These are phyloP conservation scores for Diadegma fenestrale DNA, from an alignment of 2,888 invertebrate genomes.

Conservation along the genomic window DNA sequence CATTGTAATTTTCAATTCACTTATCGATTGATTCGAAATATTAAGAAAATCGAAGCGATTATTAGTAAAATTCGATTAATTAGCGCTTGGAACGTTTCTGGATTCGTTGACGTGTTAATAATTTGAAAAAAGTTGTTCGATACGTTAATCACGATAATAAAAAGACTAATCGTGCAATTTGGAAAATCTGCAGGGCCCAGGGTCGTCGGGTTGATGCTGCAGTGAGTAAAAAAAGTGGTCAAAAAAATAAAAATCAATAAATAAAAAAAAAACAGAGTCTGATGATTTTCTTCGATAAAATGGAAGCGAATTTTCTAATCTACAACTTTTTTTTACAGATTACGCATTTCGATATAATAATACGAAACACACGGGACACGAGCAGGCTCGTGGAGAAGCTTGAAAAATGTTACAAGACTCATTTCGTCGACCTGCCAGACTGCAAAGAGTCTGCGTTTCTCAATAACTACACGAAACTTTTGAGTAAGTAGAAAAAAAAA, in stretches of 20 bases:
- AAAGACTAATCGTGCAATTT: not conserved
- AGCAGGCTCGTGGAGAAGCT: slow-evolving; percentile 81
- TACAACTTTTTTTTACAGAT: slow-evolving; percentile 75
- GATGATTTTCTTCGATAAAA: not conserved
- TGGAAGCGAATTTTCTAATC: not conserved
- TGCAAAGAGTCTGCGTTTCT: slow-evolving; percentile 82
- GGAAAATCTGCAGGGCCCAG: slow-evolving; percentile 18
- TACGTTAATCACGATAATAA: not conserved
- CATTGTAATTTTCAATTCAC: not conserved
- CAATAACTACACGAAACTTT: slow-evolving; percentile 81
- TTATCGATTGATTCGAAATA: not conserved
- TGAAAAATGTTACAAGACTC: slow-evolving; percentile 79
- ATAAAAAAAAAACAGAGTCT: not conserved
- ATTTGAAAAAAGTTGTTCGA: not conserved
- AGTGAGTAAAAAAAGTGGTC: slow-evolving; percentile 3
- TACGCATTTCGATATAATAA: slow-evolving; percentile 80
- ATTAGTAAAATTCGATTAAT: not conserved
- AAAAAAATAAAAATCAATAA: slow-evolving; percentile 12
- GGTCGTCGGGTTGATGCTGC: slow-evolving; percentile 35
- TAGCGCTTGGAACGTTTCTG: too few relatives aligned
- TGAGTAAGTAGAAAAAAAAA: slow-evolving; percentile 76
- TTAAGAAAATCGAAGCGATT: not conserved
- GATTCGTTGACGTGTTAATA: not conserved
- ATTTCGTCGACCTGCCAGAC: slow-evolving; percentile 79
- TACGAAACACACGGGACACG: slow-evolving; percentile 80